Conservation (phyloP, 2,888 invertebrate species). For the Spilarctia lutea region DNA sequence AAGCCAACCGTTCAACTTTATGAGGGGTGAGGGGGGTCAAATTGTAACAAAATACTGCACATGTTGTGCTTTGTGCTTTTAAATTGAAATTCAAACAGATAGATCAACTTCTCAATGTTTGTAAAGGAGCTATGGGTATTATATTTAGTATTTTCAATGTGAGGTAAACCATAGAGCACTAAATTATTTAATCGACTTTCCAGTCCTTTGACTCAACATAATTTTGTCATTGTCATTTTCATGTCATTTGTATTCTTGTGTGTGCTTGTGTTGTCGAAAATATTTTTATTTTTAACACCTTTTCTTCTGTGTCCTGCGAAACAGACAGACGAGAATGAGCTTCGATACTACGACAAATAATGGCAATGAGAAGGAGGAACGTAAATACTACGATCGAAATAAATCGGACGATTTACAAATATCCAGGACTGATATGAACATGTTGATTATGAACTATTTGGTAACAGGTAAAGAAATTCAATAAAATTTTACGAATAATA, state of each 20-base stretch:
- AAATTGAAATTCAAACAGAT: no score
- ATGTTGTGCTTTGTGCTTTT: no score
- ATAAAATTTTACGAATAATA: background rate
- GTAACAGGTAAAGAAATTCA: constrained; percentile 92
- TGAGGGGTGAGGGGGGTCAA: no score
- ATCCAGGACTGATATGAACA: constrained; percentile 97
- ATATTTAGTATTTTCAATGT: no score
- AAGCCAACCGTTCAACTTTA: no score
- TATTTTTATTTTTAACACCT: constrained; percentile 34
- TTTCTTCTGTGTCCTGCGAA: constrained; percentile 18
- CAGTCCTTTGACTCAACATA: background rate
- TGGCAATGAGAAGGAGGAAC: constrained; percentile 74
- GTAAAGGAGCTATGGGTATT: no score
- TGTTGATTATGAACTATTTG: constrained; percentile 99
- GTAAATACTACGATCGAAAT: constrained; percentile 90
- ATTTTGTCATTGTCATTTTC: constrained; percentile 19
- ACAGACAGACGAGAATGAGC: constrained; percentile 67
- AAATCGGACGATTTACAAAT: constrained; percentile 92
- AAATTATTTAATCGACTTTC: constrained; percentile 10
- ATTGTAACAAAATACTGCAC: no score
- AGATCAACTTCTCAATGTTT: no score
- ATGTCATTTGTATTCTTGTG: constrained; percentile 36
- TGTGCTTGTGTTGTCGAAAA: constrained; percentile 36
- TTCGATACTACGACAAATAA: constrained; percentile 72
- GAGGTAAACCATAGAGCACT: no score